Conservation (phyloP, 2,113 vertebrate genomes). For the Accipiter virgatus region DNA sequence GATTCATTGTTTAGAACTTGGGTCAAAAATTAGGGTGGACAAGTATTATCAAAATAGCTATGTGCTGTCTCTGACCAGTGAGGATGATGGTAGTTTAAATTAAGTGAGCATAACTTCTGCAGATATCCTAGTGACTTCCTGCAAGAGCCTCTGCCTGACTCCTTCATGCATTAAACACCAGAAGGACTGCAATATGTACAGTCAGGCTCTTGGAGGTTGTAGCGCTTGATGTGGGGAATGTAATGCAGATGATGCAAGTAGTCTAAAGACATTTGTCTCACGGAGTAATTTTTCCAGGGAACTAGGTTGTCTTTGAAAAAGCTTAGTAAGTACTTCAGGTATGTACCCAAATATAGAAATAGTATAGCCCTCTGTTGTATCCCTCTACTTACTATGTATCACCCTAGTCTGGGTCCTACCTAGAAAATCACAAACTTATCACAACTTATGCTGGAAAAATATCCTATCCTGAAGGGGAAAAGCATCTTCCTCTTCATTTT, state of each 20-base stretch:
- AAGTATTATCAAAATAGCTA: background rate
- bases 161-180: background rate
- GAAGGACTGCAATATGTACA: background rate
- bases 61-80: background rate
- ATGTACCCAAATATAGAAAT: background rate
- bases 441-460: background rate
- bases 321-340: background rate
- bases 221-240: background rate
- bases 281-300: background rate
- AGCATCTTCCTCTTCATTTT: background rate
- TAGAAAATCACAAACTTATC: background rate
- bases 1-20: background rate
- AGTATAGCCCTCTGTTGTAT: background rate
- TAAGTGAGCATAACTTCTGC: background rate
- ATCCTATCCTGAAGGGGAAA: accelerated
- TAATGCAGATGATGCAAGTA: background rate
- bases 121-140: background rate
- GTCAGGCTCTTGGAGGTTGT: background rate
- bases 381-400: accelerated
- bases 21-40: background rate
- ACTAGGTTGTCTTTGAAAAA: background rate
- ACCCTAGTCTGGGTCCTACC: background rate
- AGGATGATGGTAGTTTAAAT: background rate
- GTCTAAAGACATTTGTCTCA: background rate
- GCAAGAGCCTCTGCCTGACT: background rate